Evolutionary conservation across 2,797 vertebrate genomes (phyloP).

Genomic region (Poeciliopsis presidionis): DNA sequence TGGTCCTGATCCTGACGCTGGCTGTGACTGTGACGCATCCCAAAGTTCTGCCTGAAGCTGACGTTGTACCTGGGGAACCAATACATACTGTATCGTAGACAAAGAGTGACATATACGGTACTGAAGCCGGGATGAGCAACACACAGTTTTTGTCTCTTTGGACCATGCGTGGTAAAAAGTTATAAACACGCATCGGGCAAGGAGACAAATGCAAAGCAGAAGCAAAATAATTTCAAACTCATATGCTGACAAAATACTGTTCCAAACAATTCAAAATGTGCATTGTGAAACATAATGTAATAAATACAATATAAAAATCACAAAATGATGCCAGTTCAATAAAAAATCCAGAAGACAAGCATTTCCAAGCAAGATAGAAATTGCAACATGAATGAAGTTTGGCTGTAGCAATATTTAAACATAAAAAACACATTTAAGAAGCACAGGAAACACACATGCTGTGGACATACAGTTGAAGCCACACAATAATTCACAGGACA

Average conservation of each 20-base stretch:
- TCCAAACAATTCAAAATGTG: conserved; percentile 51
- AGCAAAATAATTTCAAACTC: conserved; percentile 41
- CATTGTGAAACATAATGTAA: conserved; percentile 39
- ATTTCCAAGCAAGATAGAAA: background rate
- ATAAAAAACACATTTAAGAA: background rate
- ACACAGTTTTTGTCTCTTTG: conserved; percentile 61
- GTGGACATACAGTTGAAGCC: conserved; percentile 33
- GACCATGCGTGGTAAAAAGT: conserved; percentile 12
- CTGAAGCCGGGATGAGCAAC: conserved; percentile 66
- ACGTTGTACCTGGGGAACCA: conserved; percentile 92
- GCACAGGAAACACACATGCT: conserved; percentile 44
- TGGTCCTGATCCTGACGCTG: conserved; percentile 75
- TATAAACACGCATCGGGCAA: conserved; percentile 41
- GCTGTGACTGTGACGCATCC: conserved; percentile 83
- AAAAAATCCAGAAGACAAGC: background rate
- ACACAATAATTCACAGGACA: conserved; percentile 18
- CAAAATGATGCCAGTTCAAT: conserved; percentile 22
- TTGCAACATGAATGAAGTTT: conserved; percentile 11
- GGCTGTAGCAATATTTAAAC: background rate
- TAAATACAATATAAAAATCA: conserved; percentile 27
- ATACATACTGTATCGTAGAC: conserved; percentile 78
- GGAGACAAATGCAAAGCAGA: conserved; percentile 64
- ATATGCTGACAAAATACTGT: conserved; percentile 15
- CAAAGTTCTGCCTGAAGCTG: conserved; percentile 92
- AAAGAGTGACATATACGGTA: conserved; percentile 70